Conservation (phyloP, 2,888 invertebrate species). For the Parthenolecanium corni region DNA sequence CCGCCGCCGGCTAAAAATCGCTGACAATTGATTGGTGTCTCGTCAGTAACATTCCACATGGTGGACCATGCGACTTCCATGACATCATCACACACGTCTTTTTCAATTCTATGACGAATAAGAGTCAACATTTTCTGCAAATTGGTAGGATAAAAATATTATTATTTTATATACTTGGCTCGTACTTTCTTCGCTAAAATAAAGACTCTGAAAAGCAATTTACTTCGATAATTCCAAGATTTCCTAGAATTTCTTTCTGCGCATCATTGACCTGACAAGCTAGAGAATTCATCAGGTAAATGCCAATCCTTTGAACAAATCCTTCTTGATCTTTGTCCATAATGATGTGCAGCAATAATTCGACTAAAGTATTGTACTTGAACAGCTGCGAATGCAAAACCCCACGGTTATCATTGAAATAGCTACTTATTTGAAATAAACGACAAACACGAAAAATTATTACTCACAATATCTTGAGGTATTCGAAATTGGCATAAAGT, state of each 20-base stretch:
- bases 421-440: too few species aligned
- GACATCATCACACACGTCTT: constrained; percentile 79
- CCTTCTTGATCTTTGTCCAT: constrained; percentile 72
- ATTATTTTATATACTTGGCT: not conserved
- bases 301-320: constrained; percentile 87
- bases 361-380: constrained; percentile 76
- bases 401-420: too few species aligned
- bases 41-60: constrained; percentile 98
- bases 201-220: constrained; percentile 36
- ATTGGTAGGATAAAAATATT: not conserved
- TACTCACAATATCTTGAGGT: constrained; percentile 80
- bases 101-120: constrained; percentile 66
- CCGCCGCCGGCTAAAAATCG: constrained; percentile 78
- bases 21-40: constrained; percentile 87
- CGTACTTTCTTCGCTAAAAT: too few species aligned
- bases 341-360: constrained; percentile 68
- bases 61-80: constrained; percentile 97
- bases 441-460: too few species aligned
- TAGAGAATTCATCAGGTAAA: constrained; percentile 85
- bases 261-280: constrained; percentile 92
- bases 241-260: constrained; percentile 83
- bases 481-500: constrained; percentile 87
- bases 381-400: constrained; percentile 56
- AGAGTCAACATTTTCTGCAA: constrained; percentile 55
- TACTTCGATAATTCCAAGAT: constrained; percentile 74